Conservation (phyloP, 2,113 vertebrate species). For the Phyllostomus hastatus region DNA sequence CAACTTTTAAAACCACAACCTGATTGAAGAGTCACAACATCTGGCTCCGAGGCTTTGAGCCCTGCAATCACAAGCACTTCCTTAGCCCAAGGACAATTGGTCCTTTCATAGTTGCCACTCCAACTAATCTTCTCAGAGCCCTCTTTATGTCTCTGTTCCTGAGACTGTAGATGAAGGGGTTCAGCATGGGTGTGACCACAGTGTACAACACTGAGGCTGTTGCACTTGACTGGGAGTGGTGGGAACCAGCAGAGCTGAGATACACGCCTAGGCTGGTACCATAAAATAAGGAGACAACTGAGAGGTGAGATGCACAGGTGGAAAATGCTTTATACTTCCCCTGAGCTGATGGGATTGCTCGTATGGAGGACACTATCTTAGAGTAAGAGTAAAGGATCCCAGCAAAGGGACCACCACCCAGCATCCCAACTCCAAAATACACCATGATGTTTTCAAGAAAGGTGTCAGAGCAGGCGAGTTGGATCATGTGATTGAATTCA, state of each 20-base stretch:
- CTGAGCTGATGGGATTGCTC: background rate
- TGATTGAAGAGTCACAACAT: background rate
- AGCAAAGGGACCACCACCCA: background rate
- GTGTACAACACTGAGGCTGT: background rate
- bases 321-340: constrained; percentile 28
- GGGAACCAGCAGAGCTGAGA: background rate
- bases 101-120: background rate
- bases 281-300: constrained; percentile 35
- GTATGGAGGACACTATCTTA: background rate
- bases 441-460: background rate
- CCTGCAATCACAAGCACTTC: background rate
- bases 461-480: constrained; percentile 9
- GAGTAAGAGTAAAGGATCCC: constrained; percentile 3
- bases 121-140: background rate
- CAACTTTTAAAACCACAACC: background rate
- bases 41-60: background rate
- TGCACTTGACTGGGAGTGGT: background rate
- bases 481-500: background rate
- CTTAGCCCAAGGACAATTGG: background rate
- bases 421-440: background rate
- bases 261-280: background rate
- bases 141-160: background rate
- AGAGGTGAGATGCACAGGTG: constrained; percentile 32
- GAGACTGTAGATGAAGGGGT: too few relatives aligned
- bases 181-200: background rate